A percentile compares a stretch with the other conserved stretches of the same genome.
Evolutionary conservation across 2,888 invertebrate genomes (phyloP).

Genomic region (Amorpha juglandis): DNA sequence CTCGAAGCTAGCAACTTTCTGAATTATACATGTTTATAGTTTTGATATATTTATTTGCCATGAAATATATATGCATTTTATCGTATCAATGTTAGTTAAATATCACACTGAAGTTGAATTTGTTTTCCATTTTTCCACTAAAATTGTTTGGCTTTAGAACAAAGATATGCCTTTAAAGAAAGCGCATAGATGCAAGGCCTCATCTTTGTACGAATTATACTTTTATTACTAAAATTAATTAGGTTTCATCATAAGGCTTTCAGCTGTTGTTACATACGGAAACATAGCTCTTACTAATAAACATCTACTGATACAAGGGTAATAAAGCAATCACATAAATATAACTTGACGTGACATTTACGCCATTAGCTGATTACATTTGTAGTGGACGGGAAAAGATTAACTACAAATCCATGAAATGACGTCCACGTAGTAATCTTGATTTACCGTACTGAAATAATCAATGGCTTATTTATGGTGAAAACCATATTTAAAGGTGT

Average conservation of each 20-base stretch:
- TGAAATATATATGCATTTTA: too few relatives aligned
- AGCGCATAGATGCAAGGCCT: too few relatives aligned
- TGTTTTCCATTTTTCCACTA: too few relatives aligned
- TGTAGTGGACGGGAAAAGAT: constrained; percentile 11
- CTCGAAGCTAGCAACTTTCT: too few relatives aligned
- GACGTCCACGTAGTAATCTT: background rate
- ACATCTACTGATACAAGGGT: background rate
- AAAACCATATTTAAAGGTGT: background rate
- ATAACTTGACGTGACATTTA: constrained; percentile 14
- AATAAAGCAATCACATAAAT: constrained; percentile 15
- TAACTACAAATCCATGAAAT: constrained; percentile 5
- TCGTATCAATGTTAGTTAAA: too few relatives aligned
- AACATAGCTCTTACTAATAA: background rate
- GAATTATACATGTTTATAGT: too few relatives aligned
- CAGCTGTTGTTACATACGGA: background rate
- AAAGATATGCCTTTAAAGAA: too few relatives aligned
- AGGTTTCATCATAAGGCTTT: background rate
- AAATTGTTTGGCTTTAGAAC: too few relatives aligned
- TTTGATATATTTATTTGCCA: too few relatives aligned
- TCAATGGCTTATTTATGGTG: background rate
- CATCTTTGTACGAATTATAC: background rate
- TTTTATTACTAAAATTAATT: background rate
- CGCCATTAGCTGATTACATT: constrained; percentile 15
- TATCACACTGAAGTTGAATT: too few relatives aligned
- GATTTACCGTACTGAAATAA: background rate